These are phyloP conservation scores for Gasterosteus nipponicus DNA, from an alignment of 2,113 vertebrate genomes.

Conservation along the genomic window DNA sequence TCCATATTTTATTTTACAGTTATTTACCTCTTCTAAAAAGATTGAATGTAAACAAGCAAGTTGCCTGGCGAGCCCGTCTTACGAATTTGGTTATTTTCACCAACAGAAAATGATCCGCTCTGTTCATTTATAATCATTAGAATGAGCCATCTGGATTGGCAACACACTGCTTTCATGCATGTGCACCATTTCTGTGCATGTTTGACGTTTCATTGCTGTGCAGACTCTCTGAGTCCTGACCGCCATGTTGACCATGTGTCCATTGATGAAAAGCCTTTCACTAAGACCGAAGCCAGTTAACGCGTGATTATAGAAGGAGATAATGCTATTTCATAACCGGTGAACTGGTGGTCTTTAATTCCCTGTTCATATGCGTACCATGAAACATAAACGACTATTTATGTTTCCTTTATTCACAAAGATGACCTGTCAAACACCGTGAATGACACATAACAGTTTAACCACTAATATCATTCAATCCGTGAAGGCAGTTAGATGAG, in stretches of 20 bases:
- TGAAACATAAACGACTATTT: constrained; percentile 30
- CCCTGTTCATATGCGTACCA: constrained; percentile 35
- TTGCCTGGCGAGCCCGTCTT: not conserved
- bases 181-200: not conserved
- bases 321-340: constrained; percentile 70
- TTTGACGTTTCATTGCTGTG: constrained; percentile 6
- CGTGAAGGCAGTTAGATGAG: not conserved
- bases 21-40: not conserved
- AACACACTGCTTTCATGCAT: not conserved
- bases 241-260: not conserved
- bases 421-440: not conserved
- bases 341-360: constrained; percentile 40
- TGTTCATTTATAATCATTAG: not conserved
- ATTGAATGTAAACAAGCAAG: not conserved
- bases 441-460: not conserved
- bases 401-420: constrained; percentile 15
- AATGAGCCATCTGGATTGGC: not conserved
- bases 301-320: constrained; percentile 62
- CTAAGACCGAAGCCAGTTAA: constrained; percentile 39
- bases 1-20: not conserved
- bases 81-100: not conserved
- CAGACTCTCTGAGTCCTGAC: constrained; percentile 8
- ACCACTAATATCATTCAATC: not conserved
- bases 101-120: not conserved
- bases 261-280: constrained; percentile 35